Percentiles rank a stretch among this genome's conserved stretches.
These are phyloP conservation scores for Spilosoma lubricipeda DNA, from an alignment of 2,888 invertebrate genomes.

Conservation along the genomic window DNA sequence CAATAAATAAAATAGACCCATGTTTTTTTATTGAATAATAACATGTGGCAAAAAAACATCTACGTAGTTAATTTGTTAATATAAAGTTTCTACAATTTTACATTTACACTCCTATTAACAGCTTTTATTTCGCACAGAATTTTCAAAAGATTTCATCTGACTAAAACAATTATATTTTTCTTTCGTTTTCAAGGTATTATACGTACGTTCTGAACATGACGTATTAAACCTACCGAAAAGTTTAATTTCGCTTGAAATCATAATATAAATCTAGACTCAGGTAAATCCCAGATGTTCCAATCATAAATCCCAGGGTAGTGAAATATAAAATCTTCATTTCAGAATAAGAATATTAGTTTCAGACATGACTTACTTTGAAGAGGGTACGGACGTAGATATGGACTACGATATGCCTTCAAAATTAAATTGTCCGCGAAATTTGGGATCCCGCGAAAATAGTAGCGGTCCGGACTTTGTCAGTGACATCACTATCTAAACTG, in stretches of 20 bases:
- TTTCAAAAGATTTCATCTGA: background rate
- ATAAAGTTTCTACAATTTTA: background rate
- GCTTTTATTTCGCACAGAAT: background rate
- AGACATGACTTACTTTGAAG: slow-evolving; percentile 35
- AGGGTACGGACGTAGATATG: slow-evolving; percentile 33
- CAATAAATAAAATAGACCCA: background rate
- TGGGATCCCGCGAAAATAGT: slow-evolving; percentile 27
- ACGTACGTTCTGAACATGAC: background rate
- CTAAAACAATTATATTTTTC: background rate
- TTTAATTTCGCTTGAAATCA: background rate
- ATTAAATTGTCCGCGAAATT: slow-evolving; percentile 40
- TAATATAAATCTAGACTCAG: slow-evolving; percentile 22
- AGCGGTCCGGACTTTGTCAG: slow-evolving; percentile 18
- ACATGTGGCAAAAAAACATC: too few species aligned
- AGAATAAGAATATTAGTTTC: slow-evolving; percentile 34
- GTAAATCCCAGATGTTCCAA: slow-evolving; percentile 18
- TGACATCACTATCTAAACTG: slow-evolving; percentile 35
- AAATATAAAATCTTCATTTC: slow-evolving; percentile 15
- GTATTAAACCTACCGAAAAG: background rate
- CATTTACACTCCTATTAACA: background rate
- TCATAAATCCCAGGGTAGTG: slow-evolving; percentile 24
- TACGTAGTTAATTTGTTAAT: background rate
- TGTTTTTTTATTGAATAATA: too few species aligned
- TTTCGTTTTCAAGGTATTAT: background rate
- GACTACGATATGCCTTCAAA: slow-evolving; percentile 32